A percentile compares a stretch with the other conserved stretches of the same genome.
Evolutionary conservation across 1,140 invertebrate genomes (phyloP).

Genomic region (Gonioctena quinquepunctata): DNA sequence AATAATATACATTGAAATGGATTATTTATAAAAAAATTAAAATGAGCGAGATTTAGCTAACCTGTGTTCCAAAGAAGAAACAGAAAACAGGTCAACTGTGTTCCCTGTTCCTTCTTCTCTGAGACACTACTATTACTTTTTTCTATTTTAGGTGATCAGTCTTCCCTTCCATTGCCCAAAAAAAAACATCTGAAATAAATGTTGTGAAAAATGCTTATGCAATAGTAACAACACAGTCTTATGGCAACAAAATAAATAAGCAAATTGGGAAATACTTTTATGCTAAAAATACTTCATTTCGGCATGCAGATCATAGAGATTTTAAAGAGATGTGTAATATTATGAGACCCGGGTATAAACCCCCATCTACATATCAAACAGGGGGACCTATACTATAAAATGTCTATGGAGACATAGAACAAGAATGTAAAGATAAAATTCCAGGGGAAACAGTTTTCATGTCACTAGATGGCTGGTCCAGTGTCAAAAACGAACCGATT

Average conservation of each 20-base stretch:
- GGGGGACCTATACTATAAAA: not conserved
- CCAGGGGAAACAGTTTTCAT: not conserved
- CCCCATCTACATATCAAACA: not conserved
- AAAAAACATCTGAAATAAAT: no score
- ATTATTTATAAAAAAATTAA: no score
- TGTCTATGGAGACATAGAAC: not conserved
- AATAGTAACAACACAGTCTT: no score
- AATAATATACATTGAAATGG: no score
- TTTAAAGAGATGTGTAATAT: not conserved
- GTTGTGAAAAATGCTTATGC: no score
- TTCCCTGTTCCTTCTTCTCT: no score
- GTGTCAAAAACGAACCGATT: not conserved
- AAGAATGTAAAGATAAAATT: not conserved
- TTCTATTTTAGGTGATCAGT: no score
- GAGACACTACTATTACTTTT: no score
- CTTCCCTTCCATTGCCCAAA: no score
- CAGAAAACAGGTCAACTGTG: no score
- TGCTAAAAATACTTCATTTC: conserved; percentile 9
- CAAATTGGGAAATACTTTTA: not conserved
- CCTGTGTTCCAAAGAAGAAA: no score
- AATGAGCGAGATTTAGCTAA: no score
- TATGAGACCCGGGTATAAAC: not conserved
- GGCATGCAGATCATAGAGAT: conserved; percentile 19
- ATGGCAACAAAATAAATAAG: not conserved
- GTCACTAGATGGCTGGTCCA: not conserved